A percentile compares a stretch with the other conserved stretches of the same genome.
Evolutionary conservation across 2,888 invertebrate genomes (phyloP).

Genomic region (Caenorhabditis sp.): DNA sequence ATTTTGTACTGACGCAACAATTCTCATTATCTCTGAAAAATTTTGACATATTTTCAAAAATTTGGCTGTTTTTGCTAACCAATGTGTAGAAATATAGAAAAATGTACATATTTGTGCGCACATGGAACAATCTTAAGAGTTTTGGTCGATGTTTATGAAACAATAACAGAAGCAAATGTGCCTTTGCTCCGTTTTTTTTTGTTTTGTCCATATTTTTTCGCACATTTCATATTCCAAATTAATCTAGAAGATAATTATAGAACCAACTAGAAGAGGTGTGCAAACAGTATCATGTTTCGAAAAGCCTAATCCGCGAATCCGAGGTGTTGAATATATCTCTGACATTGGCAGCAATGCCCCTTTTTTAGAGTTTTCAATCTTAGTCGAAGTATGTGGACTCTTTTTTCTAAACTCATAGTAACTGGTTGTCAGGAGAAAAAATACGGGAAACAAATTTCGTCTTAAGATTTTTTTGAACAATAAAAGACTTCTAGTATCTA

Average conservation of each 20-base stretch:
- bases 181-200: background rate
- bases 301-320: conserved; percentile 11
- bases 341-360: background rate
- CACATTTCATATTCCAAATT: too few relatives aligned
- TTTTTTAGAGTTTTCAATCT: background rate
- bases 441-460: too few relatives aligned
- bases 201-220: background rate
- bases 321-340: conserved; percentile 32
- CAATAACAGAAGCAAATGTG: conserved; percentile 22
- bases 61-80: too few relatives aligned
- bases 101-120: conserved; percentile 12
- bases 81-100: conserved; percentile 21
- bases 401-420: too few relatives aligned
- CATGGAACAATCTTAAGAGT: conserved; percentile 24
- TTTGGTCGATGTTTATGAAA: conserved; percentile 23
- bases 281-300: conserved; percentile 50
- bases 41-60: too few relatives aligned
- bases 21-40: too few relatives aligned
- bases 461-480: too few relatives aligned
- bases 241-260: conserved; percentile 44
- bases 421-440: too few relatives aligned
- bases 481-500: too few relatives aligned
- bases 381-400: too few relatives aligned
- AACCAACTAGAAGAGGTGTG: conserved; percentile 23
- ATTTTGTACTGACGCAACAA: too few relatives aligned